phyloP scores from a whole-genome alignment of 2,113 vertebrate species.

The Labeo rohita region DNA sequence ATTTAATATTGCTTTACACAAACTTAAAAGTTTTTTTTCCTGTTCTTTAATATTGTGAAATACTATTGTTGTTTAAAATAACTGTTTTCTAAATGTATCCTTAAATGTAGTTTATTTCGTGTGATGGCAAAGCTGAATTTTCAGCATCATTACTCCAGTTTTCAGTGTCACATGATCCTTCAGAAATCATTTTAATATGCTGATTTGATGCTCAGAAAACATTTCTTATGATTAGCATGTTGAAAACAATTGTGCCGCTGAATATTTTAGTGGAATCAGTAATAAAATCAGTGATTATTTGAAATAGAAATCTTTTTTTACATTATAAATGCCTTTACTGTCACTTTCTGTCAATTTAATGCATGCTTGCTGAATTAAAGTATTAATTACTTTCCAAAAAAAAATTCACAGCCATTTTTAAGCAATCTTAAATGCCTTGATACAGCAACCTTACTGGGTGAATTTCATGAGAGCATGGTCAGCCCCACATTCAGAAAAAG shows the following conservation, averaged over 20 bases:
- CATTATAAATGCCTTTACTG: neutral
- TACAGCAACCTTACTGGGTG: neutral
- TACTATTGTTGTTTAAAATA: neutral
- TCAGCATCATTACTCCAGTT: neutral
- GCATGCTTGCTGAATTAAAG: neutral
- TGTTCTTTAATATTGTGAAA: neutral
- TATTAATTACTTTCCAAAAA: neutral
- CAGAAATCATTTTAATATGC: neutral
- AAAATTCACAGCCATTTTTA: no score
- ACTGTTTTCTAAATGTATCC: neutral
- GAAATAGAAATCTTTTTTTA: no score
- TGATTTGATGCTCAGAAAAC: neutral
- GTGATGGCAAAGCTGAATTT: neutral
- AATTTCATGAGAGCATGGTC: neutral
- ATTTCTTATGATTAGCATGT: neutral
- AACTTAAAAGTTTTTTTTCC: neutral
- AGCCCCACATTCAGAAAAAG: neutral
- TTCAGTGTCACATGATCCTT: neutral
- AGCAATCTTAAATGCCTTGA: neutral
- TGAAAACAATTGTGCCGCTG: neutral
- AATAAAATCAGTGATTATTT: no score
- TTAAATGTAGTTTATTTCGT: neutral
- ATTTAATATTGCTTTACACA: no score
- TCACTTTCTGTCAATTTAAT: neutral
- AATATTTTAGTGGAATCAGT: neutral